Evolutionary conservation across 2,797 vertebrate species (phyloP).

Genomic region (Pipistrellus nathusii): DNA sequence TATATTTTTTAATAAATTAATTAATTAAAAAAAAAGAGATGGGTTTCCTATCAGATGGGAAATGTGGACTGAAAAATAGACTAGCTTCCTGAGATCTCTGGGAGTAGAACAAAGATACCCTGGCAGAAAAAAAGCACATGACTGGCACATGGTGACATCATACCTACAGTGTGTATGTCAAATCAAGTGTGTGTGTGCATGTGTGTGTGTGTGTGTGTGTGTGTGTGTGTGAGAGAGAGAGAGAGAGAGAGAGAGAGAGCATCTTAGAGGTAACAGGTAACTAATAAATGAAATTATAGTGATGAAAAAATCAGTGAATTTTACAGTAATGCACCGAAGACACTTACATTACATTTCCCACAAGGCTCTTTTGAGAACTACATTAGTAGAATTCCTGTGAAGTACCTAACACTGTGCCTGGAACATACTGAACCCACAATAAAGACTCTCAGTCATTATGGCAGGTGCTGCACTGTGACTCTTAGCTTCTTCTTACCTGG

Average conservation of each 20-base stretch:
- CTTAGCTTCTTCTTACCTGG: neutral
- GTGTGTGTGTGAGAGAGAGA: neutral
- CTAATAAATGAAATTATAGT: neutral
- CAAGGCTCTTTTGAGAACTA: neutral
- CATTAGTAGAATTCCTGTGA: neutral
- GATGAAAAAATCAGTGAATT: neutral
- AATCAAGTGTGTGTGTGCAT: neutral
- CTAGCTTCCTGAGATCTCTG: neutral
- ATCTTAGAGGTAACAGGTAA: neutral
- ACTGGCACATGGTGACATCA: neutral
- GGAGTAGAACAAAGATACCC: neutral
- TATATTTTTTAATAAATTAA: no score
- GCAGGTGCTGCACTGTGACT: neutral
- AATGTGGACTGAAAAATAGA: neutral
- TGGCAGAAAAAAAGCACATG: neutral
- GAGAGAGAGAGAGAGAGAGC: neutral
- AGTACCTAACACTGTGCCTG: neutral
- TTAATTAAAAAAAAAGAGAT: no score
- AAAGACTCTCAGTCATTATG: rapidly evolving
- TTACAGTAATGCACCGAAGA: neutral
- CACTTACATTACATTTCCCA: neutral
- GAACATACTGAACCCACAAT: neutral
- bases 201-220: no score
- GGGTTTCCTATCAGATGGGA: neutral
- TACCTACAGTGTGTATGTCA: neutral